Base-by-base conservation (phyloP, 2,113 vertebrate genomes). In the Rostratula benghalensis region DNA sequence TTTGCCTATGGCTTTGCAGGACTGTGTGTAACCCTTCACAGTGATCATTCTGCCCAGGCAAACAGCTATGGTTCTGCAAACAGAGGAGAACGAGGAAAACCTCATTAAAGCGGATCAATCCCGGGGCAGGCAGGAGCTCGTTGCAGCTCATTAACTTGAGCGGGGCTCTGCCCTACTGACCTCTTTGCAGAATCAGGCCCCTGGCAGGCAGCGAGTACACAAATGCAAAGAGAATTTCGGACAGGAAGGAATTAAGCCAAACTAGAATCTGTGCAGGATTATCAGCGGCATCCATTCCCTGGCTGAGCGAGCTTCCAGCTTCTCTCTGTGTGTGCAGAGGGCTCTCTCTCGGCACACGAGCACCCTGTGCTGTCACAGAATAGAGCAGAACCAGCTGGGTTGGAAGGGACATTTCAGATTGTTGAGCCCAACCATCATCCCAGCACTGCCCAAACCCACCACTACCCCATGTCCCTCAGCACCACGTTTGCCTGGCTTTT, bases 311-410 rank as follows among this genome's bases (percentile, higher is more conserved):
- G 28, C 37, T 30, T 7, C 54, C 65, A 24, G 75, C n/a, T 45
- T 33, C 90, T 23, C 19, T 59, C 13, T 14, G 14, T 4, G 56
- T 75, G 51, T 2, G 1, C 6, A 23, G 83, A 35, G 0, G 0
- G 0, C 8, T 28, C 23, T 35, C 63, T 11, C 53, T 14, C n/a
- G 5, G 3, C 17, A 7, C 80, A 53, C 3, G 1, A n/a, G 71
- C 37, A 50, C 61, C 50, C 68, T 1, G 0, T 0, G 0, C 46
- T 45, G 81, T 39, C 87, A 63, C 10, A 11, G 15, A 27, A 27
- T 5, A 17, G 60, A 61, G 39, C 7, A 39, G n/a, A 61, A 61
- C 35, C 7, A 7, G 5, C 60, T 8, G 14, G 15, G 9, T 37
- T 25, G 60, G 24, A 37, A 39, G 35, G 35, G 35, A 37, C 60